Base-by-base conservation (phyloP, 1,140 invertebrate species). In the Anastatus disparis region DNA sequence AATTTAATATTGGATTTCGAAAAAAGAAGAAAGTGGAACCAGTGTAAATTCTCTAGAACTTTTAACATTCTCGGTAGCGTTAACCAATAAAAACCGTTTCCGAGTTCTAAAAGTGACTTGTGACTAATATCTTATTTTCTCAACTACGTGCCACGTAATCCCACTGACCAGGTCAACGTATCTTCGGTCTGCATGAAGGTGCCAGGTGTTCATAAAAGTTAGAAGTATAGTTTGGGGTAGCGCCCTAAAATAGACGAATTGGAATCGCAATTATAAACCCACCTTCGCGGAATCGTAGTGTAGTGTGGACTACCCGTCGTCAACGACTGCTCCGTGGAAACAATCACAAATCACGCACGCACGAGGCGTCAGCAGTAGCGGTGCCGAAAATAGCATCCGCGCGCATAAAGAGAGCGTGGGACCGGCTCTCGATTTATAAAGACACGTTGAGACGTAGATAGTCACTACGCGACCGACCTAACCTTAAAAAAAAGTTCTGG, bases 331-430 rank as follows among this genome's bases (percentile, higher is more conserved):
- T 56, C 53, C 52, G 55, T 35, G 53, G 55, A 68, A 59, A 68
- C 65, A 68, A 68, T 68, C 65, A 59, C 55, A 68, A 68, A 59
- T 48, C 42, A 59, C 24, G 26, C 24, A 29, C 9, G 26, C 9
- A n/a, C 9, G 42, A 38, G 17, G n/a, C 50, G 27, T 48, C 69
- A 29, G 7, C 20, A 15, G 12, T n/a, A n/a, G n/a, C 3, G 6
- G 10, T 1, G 24, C 59, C 10, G 4, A 56, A 50, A 62, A 56
- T 46, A 63, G 27, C 55, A n/a, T n/a, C n/a, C 2, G 17, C 13
- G 17, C 26, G n/a, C 17, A 7, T 42, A 46, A 53, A 56, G 38
- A 55, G 52, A 31, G 12, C 44, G 50, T 55, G 64, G 29, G 42
- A 35, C 53, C 53, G 31, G 17, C 29, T 46, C 15, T 24, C 48